A percentile compares a stretch with the other conserved stretches of the same genome.
These are phyloP conservation scores for Lepidotrigona ventralis DNA, from an alignment of 1,140 invertebrate genomes.

Conservation along the genomic window DNA sequence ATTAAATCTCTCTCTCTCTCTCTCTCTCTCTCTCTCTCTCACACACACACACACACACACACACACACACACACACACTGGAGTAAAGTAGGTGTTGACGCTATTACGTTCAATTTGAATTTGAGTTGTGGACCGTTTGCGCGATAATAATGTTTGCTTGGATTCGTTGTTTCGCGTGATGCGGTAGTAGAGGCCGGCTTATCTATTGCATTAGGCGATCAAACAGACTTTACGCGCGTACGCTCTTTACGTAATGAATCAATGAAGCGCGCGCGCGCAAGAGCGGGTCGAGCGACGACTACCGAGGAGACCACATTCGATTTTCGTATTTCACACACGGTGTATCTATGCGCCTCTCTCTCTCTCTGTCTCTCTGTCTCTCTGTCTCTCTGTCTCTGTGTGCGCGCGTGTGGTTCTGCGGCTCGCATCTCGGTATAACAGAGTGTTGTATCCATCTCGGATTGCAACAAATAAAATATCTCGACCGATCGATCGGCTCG, in stretches of 20 bases:
- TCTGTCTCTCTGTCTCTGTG: too few relatives aligned
- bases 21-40: not conserved
- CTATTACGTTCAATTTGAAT: not conserved
- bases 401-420: too few relatives aligned
- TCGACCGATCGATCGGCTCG: not conserved
- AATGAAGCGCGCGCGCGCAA: not conserved
- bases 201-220: conserved; percentile 32
- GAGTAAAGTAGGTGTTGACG: not conserved
- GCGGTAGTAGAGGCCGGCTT: not conserved
- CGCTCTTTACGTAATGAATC: conserved; percentile 32
- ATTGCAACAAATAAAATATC: not conserved
- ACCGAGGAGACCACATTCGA: not conserved
- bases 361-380: too few relatives aligned
- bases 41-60: too few relatives aligned
- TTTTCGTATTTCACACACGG: not conserved
- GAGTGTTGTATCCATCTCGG: not conserved
- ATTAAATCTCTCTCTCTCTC: not conserved
- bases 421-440: not conserved
- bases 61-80: too few relatives aligned
- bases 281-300: not conserved
- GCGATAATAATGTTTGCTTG: not conserved
- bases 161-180: not conserved
- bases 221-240: not conserved
- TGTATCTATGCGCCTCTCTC: not conserved
- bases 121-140: not conserved